phyloP scores from a whole-genome alignment of 2,888 invertebrate species.

The Lissocephala sabroskyi region DNA sequence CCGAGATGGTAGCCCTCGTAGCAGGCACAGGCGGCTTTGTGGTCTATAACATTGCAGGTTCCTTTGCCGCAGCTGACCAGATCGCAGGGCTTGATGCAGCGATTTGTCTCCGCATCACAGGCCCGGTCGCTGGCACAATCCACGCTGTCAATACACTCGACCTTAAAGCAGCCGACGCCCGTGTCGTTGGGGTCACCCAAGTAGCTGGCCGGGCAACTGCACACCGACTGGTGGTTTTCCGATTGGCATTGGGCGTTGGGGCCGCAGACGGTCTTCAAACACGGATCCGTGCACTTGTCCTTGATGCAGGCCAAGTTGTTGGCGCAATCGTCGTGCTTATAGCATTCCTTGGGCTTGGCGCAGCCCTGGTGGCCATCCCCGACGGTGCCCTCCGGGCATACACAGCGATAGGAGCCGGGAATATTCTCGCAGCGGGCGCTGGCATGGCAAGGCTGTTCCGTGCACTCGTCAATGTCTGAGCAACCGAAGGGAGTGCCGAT shows the following conservation, averaged over 20 bases:
- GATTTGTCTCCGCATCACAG: conserved; percentile 83
- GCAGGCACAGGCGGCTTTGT: conserved; percentile 83
- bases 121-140: conserved; percentile 84
- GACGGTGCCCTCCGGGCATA: conserved; percentile 84
- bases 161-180: conserved; percentile 88
- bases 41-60: conserved; percentile 81
- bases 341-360: conserved; percentile 83
- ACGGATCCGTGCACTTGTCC: conserved; percentile 88
- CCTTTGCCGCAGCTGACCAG: conserved; percentile 86
- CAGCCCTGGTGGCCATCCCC: conserved; percentile 87
- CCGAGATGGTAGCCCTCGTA: conserved; percentile 80
- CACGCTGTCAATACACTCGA: conserved; percentile 85
- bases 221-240: conserved; percentile 80
- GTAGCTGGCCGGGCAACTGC: conserved; percentile 85
- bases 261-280: conserved; percentile 82
- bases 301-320: conserved; percentile 83
- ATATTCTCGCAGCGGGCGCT: conserved; percentile 86
- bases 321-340: conserved; percentile 81
- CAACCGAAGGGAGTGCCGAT: conserved; percentile 83
- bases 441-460: conserved; percentile 83
- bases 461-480: conserved; percentile 88
- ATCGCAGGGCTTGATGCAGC: conserved; percentile 89
- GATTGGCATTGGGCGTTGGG: conserved; percentile 84
- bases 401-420: conserved; percentile 85
- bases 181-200: conserved; percentile 86